Percentiles rank a stretch among this genome's conserved stretches.
Evolutionary conservation across 2,888 invertebrate genomes (phyloP).

Genomic region (Metellina segmentata): DNA sequence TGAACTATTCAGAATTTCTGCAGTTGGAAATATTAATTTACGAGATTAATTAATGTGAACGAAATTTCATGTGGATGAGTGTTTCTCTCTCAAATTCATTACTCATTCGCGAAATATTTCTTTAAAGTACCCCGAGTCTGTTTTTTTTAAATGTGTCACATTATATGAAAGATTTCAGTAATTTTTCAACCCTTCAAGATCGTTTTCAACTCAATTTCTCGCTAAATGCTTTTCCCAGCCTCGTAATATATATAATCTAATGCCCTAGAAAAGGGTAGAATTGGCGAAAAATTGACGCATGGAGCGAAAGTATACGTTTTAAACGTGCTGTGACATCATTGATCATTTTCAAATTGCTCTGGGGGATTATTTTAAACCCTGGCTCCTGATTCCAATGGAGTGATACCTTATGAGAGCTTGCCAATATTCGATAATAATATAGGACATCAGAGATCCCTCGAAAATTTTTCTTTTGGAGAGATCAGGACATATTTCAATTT

Average conservation of each 20-base stretch:
- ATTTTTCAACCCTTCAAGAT: not conserved
- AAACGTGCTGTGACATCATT: not conserved
- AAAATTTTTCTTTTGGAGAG: not conserved
- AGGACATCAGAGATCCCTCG: not conserved
- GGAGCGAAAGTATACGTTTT: conserved; percentile 9
- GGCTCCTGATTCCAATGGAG: not conserved
- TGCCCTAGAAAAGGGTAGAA: not conserved
- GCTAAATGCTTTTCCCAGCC: not conserved
- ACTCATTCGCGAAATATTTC: too few species aligned
- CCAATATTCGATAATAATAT: not conserved
- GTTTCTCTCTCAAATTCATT: too few species aligned
- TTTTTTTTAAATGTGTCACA: not conserved
- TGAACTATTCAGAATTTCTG: too few species aligned
- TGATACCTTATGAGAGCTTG: not conserved
- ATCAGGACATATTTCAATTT: not conserved
- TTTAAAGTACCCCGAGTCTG: too few species aligned
- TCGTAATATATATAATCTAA: not conserved
- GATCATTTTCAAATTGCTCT: conserved; percentile 35
- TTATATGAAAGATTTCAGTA: not conserved
- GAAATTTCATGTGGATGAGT: too few species aligned
- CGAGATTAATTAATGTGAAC: too few species aligned
- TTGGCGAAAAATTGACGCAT: conserved; percentile 28
- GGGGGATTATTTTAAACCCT: conserved; percentile 22
- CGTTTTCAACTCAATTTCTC: conserved; percentile 16
- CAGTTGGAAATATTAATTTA: too few species aligned